Base-by-base conservation (phyloP, 2,797 vertebrate genomes). In the Euthynnus affinis region DNA sequence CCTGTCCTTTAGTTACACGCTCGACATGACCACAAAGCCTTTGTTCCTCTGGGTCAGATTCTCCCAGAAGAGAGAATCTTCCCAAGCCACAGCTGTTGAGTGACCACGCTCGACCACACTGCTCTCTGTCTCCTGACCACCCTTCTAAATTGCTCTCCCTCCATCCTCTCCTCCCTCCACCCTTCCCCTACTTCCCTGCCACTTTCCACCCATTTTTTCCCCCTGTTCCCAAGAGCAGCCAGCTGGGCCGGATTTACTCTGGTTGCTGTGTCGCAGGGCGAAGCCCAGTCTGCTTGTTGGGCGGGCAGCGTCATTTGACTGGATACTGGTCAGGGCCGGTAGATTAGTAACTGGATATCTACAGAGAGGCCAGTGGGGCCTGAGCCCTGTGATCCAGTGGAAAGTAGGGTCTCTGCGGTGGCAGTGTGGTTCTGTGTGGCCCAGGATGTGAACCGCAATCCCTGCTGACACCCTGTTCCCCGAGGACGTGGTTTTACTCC, bases 321-420 rank as follows among this genome's bases (percentile, higher is more conserved):
- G 76, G 83, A 63, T 82, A 81, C 91, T 83, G 93, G 93, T 93
- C 94, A 92, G 93, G 80, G 74, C 78, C 56, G 20, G 72, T 74
- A 94, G 93, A 95, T 96, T 95, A 93, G 91, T 93, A 89, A 94
- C 89, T 94, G 92, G 87, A 92, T 94, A 87, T 93, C 86, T 69
- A 90, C 78, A 80, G 83, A 81, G 87, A 87, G 91, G 89, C 90
- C 86, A 76, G 83, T 85, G 87, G 90, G 92, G 88, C 89, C 89
- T 84, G 88, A 91, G 83, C 84, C 89, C 89, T 95, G 89, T 94
- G 92, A 95, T 95, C 92, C 93, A 91, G 85, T 69, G 86, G 88
- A 91, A 90, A 92, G 81, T n/a, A 23, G 78, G 89, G 91, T 93
- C 88, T 87, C 78, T 87, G 90, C 12, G 87, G 92, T 65, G 68